A percentile compares a stretch with the other conserved stretches of the same genome.
Evolutionary conservation across 2,113 vertebrate species (phyloP).

Genomic region (Speoplatyrhinus poulsoni): DNA sequence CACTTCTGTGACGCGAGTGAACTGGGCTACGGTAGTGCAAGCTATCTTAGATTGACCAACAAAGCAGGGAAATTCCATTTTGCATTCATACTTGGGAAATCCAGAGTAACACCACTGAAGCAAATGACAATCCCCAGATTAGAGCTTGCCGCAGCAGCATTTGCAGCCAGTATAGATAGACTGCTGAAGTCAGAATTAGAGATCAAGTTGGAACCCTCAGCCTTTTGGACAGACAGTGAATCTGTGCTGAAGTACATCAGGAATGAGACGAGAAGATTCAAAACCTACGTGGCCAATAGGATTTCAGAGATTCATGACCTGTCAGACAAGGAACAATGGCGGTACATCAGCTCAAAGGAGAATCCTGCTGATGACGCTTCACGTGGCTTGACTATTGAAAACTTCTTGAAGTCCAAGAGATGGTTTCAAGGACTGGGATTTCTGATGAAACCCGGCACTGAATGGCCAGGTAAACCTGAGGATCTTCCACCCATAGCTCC

Average conservation of each 20-base stretch:
- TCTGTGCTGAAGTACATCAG: constrained; percentile 14
- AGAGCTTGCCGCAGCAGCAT: not conserved
- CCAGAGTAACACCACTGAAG: constrained; percentile 5
- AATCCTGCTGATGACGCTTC: not conserved
- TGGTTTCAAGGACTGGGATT: constrained; percentile 2
- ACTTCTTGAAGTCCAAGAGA: not conserved
- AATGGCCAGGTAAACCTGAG: not conserved
- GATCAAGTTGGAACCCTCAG: not conserved
- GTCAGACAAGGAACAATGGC: not conserved
- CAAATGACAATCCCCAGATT: not conserved
- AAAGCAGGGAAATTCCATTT: too few relatives aligned
- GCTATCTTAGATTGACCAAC: not conserved
- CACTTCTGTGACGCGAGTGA: not conserved
- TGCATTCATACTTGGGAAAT: not conserved
- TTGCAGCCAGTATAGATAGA: not conserved
- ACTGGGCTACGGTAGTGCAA: not conserved
- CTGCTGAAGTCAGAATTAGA: not conserved
- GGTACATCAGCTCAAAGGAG: not conserved
- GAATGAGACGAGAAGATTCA: constrained; percentile 1
- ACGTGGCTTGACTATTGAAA: not conserved
- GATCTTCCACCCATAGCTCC: not conserved
- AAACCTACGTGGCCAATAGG: constrained; percentile 7
- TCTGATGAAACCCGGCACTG: not conserved
- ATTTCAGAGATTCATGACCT: not conserved
- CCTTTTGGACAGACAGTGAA: constrained; percentile 10